phyloP scores from a whole-genome alignment of 2,888 invertebrate species.

The Tricholauxania praeusta region DNA sequence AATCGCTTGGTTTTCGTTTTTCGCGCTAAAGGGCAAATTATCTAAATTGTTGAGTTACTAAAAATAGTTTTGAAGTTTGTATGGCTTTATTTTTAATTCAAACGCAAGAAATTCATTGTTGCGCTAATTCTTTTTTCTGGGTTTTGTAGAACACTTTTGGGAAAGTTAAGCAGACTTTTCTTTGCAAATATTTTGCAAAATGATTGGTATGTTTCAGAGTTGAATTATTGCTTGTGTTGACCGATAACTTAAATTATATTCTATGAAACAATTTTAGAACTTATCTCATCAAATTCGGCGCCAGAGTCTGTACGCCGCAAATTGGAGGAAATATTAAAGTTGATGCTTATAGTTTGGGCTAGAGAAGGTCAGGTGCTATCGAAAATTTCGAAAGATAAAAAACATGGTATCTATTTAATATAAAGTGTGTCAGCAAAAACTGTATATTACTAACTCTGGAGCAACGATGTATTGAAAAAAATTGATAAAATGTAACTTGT shows the following conservation, averaged over 20 bases:
- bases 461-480: background rate
- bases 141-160: background rate
- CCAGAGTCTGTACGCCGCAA: slow-evolving; percentile 72
- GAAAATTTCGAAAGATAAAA: slow-evolving; percentile 72
- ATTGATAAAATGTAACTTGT: background rate
- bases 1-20: background rate
- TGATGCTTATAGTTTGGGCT: slow-evolving; percentile 87
- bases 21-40: background rate
- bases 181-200: background rate
- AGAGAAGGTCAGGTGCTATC: slow-evolving; percentile 79
- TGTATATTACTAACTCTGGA: background rate
- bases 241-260: background rate
- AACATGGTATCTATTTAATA: slow-evolving; percentile 68
- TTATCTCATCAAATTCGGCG: slow-evolving; percentile 61
- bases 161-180: background rate
- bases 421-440: background rate
- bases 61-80: slow-evolving; percentile 23
- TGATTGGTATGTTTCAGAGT: slow-evolving; percentile 29
- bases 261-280: slow-evolving; percentile 52
- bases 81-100: background rate
- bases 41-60: slow-evolving; percentile 18
- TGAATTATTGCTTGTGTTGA: background rate
- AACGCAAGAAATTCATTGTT: background rate
- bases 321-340: slow-evolving; percentile 82
- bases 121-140: too few relatives aligned